Evolutionary conservation across 2,797 vertebrate genomes (phyloP), one percentile per base, ranked within the genome.

Genomic region (Anguilla marmorata): DNA sequence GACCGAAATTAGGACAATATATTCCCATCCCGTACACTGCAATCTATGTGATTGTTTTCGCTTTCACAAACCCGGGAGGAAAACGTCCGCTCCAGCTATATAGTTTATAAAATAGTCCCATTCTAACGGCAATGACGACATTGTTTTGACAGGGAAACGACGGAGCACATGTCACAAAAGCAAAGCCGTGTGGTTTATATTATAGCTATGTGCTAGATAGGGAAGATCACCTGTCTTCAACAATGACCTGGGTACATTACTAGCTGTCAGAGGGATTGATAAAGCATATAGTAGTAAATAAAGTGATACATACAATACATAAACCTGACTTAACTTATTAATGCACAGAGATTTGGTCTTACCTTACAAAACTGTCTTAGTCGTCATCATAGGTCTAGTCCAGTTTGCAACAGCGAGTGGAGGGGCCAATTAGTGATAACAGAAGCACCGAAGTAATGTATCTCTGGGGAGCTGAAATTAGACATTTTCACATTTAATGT

Each of bases 371-470:
- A 82, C 45, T n/a, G 79, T 21, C 50, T 82, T n/a, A 82, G 79
- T 82, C 79, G 9, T 82, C 76, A 80, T 80, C 76, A 82, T 24
- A 80, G 76, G 45, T 82, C 45, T 50, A n/a, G 41, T 82, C 45
- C 37, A 50, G 19, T 24, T 12, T 41, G 79, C 79, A 82, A 7
- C 41, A 82, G 45, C 41, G 45, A 82, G 79, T 50, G 79, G 41
- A 76, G 16, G 33, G 33, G 8, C 19, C 74, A 37, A 79, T 14
- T 41, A 21, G 74, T 37, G 30, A 76, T 33, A 30, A 33, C 79
- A 48, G 79, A 82, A n/a, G 24, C 45, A 24, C 41, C 21, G 0
- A 50, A 24, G 41, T 24, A n/a, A 14, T 50, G 19, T 24, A 48
- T 79, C 79, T 45, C 50, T 24, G 41, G 45, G 19, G 79, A 24